These are phyloP conservation scores for Synanceia verrucosa DNA, from an alignment of 2,797 vertebrate genomes.

Conservation along the genomic window DNA sequence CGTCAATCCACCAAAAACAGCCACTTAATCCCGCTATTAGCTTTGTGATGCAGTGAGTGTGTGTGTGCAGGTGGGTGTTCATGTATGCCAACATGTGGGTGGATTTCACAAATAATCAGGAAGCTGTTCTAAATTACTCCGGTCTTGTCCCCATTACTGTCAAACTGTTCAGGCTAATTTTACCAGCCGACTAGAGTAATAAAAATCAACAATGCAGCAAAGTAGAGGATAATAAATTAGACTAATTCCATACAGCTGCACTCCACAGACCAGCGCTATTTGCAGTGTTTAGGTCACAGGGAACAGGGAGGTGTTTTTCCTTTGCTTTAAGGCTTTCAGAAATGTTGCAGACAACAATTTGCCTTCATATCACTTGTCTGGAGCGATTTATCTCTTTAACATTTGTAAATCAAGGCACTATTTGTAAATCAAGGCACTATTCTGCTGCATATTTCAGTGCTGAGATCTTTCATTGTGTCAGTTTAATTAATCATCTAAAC, in stretches of 20 bases:
- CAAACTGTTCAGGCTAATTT: constrained; percentile 73
- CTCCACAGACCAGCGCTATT: constrained; percentile 28
- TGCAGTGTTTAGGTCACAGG: constrained; percentile 22
- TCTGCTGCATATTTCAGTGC: neutral
- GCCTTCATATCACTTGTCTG: neutral
- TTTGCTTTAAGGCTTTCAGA: constrained; percentile 28
- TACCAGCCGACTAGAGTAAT: constrained; percentile 47
- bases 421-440: neutral
- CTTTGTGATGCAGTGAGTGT: constrained; percentile 47
- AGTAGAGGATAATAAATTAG: constrained; percentile 43
- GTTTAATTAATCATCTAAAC: neutral
- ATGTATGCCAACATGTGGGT: constrained; percentile 2
- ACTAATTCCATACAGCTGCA: constrained; percentile 48
- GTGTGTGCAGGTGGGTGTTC: constrained; percentile 18
- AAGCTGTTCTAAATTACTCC: constrained; percentile 65
- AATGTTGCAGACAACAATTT: constrained; percentile 8
- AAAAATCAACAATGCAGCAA: constrained; percentile 48
- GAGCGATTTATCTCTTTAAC: neutral
- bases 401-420: neutral
- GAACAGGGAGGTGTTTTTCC: constrained; percentile 21
- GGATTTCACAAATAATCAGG: constrained; percentile 51
- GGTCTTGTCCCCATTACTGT: constrained; percentile 61
- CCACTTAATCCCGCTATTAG: constrained; percentile 70
- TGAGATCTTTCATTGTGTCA: neutral
- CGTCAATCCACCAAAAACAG: constrained; percentile 51